A percentile compares a stretch with the other conserved stretches of the same genome.
Evolutionary conservation across 2,113 vertebrate species (phyloP).

Genomic region (Limnothrissa miodon): DNA sequence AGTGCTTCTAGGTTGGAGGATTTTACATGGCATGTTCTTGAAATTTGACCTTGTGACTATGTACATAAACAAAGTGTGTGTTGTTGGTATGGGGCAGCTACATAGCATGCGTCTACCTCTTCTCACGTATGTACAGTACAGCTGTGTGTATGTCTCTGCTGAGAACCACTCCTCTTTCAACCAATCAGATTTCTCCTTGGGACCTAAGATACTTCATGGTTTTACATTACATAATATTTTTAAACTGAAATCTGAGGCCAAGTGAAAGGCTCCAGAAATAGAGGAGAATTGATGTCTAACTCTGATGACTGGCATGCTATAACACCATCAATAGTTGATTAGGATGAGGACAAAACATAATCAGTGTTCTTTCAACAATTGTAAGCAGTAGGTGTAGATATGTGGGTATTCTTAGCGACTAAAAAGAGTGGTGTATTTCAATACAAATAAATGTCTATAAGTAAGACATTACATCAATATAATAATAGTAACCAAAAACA

Average conservation of each 20-base stretch:
- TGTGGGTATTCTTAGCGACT: not conserved
- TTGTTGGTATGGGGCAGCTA: too few species aligned
- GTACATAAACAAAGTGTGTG: too few species aligned
- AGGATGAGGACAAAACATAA: not conserved
- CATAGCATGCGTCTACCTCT: not conserved
- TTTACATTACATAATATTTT: conserved; percentile 44
- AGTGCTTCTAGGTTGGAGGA: not conserved
- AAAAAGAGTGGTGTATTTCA: not conserved
- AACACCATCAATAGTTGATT: not conserved
- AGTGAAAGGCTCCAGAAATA: conserved; percentile 20
- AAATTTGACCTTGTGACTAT: too few species aligned
- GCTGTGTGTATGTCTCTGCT: not conserved
- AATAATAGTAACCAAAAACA: not conserved
- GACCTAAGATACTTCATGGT: not conserved
- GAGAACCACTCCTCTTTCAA: not conserved
- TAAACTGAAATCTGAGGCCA: conserved; percentile 33
- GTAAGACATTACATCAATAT: not conserved
- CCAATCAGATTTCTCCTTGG: not conserved
- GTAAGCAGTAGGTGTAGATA: not conserved
- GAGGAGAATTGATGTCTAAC: not conserved
- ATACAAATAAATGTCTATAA: conserved; percentile 10
- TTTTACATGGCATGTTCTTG: not conserved
- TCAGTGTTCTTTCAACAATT: conserved; percentile 14
- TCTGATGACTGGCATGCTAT: not conserved
- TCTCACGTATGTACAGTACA: not conserved